Evolutionary conservation across 2,888 invertebrate species (phyloP).

Genomic region (Leucoma salicis): DNA sequence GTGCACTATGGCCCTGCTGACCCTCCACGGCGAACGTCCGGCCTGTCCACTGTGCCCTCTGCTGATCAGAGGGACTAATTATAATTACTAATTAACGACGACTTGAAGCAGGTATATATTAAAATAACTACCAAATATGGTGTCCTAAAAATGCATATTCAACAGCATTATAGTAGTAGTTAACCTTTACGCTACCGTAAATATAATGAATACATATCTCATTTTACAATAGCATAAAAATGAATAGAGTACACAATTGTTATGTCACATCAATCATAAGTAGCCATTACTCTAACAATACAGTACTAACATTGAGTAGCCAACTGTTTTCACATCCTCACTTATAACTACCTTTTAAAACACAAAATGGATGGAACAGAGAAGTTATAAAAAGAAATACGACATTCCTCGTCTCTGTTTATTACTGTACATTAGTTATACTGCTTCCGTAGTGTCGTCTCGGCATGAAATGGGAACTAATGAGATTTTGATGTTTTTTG

Average conservation of each 20-base stretch:
- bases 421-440: slow-evolving; percentile 82
- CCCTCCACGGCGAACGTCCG: too few species aligned
- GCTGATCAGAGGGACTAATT: too few species aligned
- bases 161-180: too few species aligned
- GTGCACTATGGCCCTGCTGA: too few species aligned
- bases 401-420: slow-evolving; percentile 77
- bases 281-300: too few species aligned
- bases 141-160: slow-evolving; percentile 31
- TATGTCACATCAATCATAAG: too few species aligned
- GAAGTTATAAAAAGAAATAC: slow-evolving; percentile 81
- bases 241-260: too few species aligned
- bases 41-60: too few species aligned
- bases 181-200: too few species aligned
- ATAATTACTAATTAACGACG: too few species aligned
- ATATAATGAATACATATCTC: too few species aligned
- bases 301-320: slow-evolving; percentile 32
- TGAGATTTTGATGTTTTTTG: slow-evolving; percentile 83
- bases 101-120: slow-evolving; percentile 28
- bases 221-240: too few species aligned
- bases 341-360: slow-evolving; percentile 69
- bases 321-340: slow-evolving; percentile 44
- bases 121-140: slow-evolving; percentile 36
- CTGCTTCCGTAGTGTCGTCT: slow-evolving; percentile 80
- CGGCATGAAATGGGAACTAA: slow-evolving; percentile 81
- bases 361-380: slow-evolving; percentile 71